Evolutionary conservation across 37 sponge, comb jelly and placozoan genomes (phyloP).

Genomic region (Chondrosia reniformis): DNA sequence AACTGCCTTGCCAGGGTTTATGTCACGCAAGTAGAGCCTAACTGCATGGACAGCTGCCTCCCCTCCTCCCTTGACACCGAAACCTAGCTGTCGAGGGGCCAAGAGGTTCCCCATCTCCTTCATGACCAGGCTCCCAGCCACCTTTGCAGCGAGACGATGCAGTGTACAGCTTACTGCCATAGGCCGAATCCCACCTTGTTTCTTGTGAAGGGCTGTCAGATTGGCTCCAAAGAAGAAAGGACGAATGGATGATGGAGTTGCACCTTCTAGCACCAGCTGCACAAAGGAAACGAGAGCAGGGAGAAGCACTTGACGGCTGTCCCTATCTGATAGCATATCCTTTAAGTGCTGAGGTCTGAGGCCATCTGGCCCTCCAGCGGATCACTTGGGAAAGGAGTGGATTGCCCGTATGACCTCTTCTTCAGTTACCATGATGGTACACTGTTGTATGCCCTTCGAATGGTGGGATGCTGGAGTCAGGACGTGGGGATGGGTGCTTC

Average conservation of each 20-base stretch:
- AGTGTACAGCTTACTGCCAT: not conserved
- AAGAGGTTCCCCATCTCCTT: constrained; percentile 7
- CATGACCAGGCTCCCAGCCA: not conserved
- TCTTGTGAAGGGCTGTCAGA: constrained; percentile 13
- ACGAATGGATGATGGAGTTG: constrained; percentile 4
- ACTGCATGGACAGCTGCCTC: not conserved
- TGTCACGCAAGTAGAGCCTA: not conserved
- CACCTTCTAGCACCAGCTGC: constrained; percentile 16
- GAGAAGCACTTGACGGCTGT: constrained; percentile 5
- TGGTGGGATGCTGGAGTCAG: constrained; percentile 7
- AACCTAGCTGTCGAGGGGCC: not conserved
- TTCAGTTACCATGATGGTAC: not conserved
- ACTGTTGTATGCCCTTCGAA: not conserved
- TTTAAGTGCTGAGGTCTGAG: too few relatives aligned
- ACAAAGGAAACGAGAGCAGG: too few relatives aligned
- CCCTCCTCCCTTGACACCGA: not conserved
- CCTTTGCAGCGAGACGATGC: constrained; percentile 13
- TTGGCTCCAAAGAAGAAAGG: constrained; percentile 27
- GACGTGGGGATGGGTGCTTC: not conserved
- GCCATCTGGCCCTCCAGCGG: constrained; percentile 15
- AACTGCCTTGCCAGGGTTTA: not conserved
- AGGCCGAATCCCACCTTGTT: not conserved
- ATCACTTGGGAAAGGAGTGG: not conserved
- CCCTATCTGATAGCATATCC: too few relatives aligned
- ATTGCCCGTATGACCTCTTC: not conserved